phyloP scores from a whole-genome alignment of 1,140 invertebrate genomes.

The Drosophila nannoptera region DNA sequence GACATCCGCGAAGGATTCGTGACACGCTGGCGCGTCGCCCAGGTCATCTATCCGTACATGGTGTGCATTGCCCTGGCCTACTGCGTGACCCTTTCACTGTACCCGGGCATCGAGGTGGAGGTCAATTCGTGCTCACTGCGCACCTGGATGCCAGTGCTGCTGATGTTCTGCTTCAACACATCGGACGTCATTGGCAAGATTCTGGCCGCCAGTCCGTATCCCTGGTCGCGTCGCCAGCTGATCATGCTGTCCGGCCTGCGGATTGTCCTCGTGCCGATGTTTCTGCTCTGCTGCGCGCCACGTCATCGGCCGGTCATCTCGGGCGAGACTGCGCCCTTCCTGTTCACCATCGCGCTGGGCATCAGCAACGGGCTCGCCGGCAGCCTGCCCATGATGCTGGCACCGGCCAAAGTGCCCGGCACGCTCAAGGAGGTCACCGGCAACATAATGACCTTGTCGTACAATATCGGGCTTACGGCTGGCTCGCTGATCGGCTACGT shows the following conservation, averaged over 20 bases:
- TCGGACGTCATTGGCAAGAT: conserved; percentile 93
- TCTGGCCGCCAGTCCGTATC: conserved; percentile 87
- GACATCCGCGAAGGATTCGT: conserved; percentile 81
- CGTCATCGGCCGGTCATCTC: conserved; percentile 85
- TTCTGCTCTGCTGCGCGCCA: conserved; percentile 89
- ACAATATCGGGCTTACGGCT: conserved; percentile 90
- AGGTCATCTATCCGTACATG: conserved; percentile 93
- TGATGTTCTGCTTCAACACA: conserved; percentile 93
- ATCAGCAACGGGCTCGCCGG: conserved; percentile 92
- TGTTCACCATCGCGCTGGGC: conserved; percentile 88
- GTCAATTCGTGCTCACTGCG: conserved; percentile 89
- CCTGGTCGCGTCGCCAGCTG: conserved; percentile 88
- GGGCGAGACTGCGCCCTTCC: conserved; percentile 82
- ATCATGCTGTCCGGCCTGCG: conserved; percentile 85
- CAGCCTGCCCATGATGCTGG: conserved; percentile 94
- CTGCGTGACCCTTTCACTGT: conserved; percentile 91
- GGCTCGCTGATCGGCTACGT: conserved; percentile 91
- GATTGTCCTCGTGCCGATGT: conserved; percentile 87
- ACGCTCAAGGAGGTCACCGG: conserved; percentile 89
- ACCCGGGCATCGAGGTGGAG: conserved; percentile 93
- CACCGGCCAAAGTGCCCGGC: conserved; percentile 88
- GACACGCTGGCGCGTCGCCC: conserved; percentile 88
- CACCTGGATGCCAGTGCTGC: conserved; percentile 93
- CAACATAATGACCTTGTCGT: conserved; percentile 95
- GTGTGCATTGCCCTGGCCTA: conserved; percentile 91